Base-by-base conservation (phyloP, 1,140 invertebrate genomes). In the Drosophila truncata region DNA sequence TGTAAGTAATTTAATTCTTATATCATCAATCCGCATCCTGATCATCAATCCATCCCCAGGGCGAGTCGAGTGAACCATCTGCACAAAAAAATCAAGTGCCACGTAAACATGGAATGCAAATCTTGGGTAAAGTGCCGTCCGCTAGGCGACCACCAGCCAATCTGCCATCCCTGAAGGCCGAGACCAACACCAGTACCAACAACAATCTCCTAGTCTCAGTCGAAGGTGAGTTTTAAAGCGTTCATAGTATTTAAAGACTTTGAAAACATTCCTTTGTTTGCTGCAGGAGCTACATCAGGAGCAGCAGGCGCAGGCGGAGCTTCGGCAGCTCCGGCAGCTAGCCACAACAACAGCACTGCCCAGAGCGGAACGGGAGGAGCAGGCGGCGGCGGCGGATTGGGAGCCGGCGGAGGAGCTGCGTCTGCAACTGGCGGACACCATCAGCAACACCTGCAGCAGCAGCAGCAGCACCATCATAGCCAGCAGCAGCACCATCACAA, bases 51-150 rank as follows among this genome's bases (percentile, higher is more conserved):
- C 29, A 33, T 37, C 20, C 14, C 37, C 87, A 98, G 97, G 97
- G 97, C 92, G 97, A 98, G 94, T 96, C 96, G 93, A 96, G 95
- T 92, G 97, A 97, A 94, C 96, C 96, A 92, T 96, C 96, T 91
- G 96, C 96, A 93, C 96, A 97, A 91, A 97, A 97, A 94, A 97
- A 96, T 94, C 96, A 97, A 95, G 94, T 96, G 94, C 95, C 95
- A 92, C 96, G 97, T 93, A 98, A 98, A 97, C 97, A 99, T 98
- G 98, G 98, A 95, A 97, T 99, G 96, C 98, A 99, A 97, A 97
- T 96, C 94, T 96, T 99, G 96, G 98, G 98, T 94, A 99, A 99
- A 96, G 97, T 99, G 94, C 97, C 97, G 93, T 97, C 96, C 93
- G 96, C 97, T 93, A 96, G 98, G 94, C 96, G 98, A 93, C 97